Evolutionary conservation across 64 coral and sea anemone species (phyloP), one percentile per base, ranked within the genome.

Genomic region (Stichodactyla mertensii): DNA sequence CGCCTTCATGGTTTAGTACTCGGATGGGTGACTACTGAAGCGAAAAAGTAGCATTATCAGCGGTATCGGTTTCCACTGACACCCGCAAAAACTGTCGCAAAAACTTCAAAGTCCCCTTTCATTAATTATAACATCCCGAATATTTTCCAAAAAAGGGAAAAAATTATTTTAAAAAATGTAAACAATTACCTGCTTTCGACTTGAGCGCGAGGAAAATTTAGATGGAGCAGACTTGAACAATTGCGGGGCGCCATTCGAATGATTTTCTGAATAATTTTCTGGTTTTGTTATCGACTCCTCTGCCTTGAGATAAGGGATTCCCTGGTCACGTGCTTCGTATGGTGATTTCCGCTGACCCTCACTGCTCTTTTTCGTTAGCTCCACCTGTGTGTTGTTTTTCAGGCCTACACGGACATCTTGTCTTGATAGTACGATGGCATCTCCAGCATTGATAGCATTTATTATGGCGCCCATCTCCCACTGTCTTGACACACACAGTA

Each of bases 391-490:
- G 16, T 18, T 4, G 7, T 55, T 82, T 31, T 19, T 82, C 54
- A 12, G 7, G 27, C 52, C 83, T 14, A 22, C 11, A 45, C 36
- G 36, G 10, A 85, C 55, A 59, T 60, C 60, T 10, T 91, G 84
- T 70, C 67, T 91, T 81, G 84, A 54, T 13, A 86, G 85, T 14
- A 86, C 45, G 36, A 91, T 71, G 51, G 89, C 89, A 64, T 91
- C 89, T 16, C 89, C 89, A 19, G 89, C 55, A 36, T 86, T 86
- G 19, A 91, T 58, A 15, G 59, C 89, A 61, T 45, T 91, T 16
- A 91, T 78, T 10, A 91, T 91, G 10, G 86, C 89, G 15, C 27
- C 56, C 15, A 91, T 91, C 16, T 91, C 77, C 89, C 89, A 91
- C 19, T 86, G 57, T 22, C 85, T 20, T 26, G 84, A 6, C 52